These are phyloP conservation scores for Pocillopora meandrina DNA, from an alignment of 92 coral and sea anemone genomes.

Conservation along the genomic window DNA sequence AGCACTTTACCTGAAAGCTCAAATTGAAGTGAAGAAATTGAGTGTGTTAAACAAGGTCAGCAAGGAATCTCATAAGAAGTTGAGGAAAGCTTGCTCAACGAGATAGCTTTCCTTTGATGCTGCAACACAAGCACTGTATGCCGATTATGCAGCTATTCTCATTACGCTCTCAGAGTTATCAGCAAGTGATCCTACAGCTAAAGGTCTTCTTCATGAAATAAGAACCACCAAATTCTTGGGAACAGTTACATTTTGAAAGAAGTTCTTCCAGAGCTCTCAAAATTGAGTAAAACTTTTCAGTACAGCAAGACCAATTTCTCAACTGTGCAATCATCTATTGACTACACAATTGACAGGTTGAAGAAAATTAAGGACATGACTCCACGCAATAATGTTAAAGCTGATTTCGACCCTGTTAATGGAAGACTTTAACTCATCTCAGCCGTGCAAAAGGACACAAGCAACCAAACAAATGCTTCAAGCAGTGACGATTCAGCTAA, in stretches of 20 bases:
- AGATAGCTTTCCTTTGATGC: conserved; percentile 49
- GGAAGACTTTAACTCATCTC: conserved; percentile 7
- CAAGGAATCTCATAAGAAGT: conserved; percentile 13
- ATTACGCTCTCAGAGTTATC: conserved; percentile 5
- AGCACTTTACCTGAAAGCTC: conserved; percentile 15
- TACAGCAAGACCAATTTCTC: too few relatives aligned
- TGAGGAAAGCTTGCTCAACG: conserved; percentile 20
- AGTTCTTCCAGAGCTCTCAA: conserved; percentile 15
- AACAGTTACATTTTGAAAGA: conserved; percentile 16
- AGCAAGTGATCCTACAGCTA: conserved; percentile 10
- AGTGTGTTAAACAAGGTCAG: conserved; percentile 3
- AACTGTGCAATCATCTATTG: too few relatives aligned
- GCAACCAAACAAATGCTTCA: background rate
- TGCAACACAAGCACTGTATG: conserved; percentile 25
- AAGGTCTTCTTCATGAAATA: conserved; percentile 26
- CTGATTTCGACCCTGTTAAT: too few relatives aligned
- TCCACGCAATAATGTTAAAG: too few relatives aligned
- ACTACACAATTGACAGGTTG: too few relatives aligned
- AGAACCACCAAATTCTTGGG: conserved; percentile 20
- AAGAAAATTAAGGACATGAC: too few relatives aligned
- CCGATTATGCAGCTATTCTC: conserved; percentile 24
- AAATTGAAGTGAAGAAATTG: conserved; percentile 13
- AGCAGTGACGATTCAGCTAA: conserved; percentile 1
- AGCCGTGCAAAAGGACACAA: conserved; percentile 1
- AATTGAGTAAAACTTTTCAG: conserved; percentile 12